A percentile compares a stretch with the other conserved stretches of the same genome.
Conservation (phyloP, 2,888 invertebrate species). For the Schizaphis graminum region DNA sequence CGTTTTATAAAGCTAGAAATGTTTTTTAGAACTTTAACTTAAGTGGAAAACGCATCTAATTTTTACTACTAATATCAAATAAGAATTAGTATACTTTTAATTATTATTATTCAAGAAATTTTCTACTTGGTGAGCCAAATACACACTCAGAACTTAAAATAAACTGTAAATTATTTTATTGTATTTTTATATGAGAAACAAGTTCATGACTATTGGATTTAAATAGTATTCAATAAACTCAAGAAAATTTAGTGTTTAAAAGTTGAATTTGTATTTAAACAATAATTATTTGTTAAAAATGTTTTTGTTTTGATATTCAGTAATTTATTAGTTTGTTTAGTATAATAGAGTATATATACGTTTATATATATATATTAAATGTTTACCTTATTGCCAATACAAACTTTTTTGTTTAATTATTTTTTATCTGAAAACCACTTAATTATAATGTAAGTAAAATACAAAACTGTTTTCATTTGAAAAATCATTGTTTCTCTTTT, state of each 20-base stretch:
- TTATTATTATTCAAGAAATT: not conserved
- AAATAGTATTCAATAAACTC: not conserved
- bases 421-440: not conserved
- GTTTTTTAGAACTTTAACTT: not conserved
- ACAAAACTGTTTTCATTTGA: not conserved
- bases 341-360: not conserved
- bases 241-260: not conserved
- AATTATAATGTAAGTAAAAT: not conserved
- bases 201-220: not conserved
- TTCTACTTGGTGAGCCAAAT: not conserved
- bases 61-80: not conserved
- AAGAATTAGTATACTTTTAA: not conserved
- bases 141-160: not conserved
- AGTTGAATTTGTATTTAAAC: not conserved
- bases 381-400: not conserved
- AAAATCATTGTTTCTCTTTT: not conserved
- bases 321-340: not conserved
- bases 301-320: not conserved
- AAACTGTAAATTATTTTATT: not conserved
- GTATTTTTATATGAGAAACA: not conserved
- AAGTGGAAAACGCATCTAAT: not conserved
- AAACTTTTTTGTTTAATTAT: not conserved
- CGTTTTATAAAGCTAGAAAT: not conserved
- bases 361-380: not conserved
- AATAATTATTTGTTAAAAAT: not conserved